Conservation (phyloP, 1,140 invertebrate species). For the Microplitis mediator region DNA sequence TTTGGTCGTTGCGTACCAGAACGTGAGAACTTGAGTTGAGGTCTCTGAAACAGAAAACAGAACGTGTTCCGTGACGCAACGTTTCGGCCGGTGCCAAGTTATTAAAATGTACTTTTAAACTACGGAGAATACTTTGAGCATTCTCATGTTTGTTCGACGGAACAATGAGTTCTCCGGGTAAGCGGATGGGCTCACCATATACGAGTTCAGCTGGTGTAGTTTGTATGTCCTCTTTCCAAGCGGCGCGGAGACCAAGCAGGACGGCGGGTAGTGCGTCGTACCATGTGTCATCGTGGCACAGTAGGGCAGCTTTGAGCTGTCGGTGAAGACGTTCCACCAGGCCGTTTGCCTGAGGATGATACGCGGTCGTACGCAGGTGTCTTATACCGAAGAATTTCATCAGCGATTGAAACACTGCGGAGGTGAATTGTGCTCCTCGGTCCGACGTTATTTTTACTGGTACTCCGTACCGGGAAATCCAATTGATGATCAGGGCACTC, state of each 20-base stretch:
- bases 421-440: constrained; percentile 42
- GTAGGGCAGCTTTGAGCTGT: constrained; percentile 28
- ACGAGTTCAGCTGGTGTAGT: constrained; percentile 43
- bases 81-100: not conserved
- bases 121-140: not conserved
- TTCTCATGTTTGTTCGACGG: not conserved
- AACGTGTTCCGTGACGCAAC: not conserved
- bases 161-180: no score
- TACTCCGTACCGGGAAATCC: constrained; percentile 43
- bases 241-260: constrained; percentile 49
- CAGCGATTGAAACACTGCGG: constrained; percentile 39
- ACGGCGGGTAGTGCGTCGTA: no score
- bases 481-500: constrained; percentile 29
- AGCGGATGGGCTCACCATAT: no score
- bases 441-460: constrained; percentile 43
- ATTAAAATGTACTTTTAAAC: not conserved
- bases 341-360: constrained; percentile 51
- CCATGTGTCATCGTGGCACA: no score
- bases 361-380: constrained; percentile 32
- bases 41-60: not conserved
- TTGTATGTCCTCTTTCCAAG: constrained; percentile 47
- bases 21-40: constrained; percentile 34
- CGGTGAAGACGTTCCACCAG: constrained; percentile 55
- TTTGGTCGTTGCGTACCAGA: constrained; percentile 38
- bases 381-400: constrained; percentile 34